Evolutionary conservation across 2,888 invertebrate genomes (phyloP).

Genomic region (Acleris emargana): DNA sequence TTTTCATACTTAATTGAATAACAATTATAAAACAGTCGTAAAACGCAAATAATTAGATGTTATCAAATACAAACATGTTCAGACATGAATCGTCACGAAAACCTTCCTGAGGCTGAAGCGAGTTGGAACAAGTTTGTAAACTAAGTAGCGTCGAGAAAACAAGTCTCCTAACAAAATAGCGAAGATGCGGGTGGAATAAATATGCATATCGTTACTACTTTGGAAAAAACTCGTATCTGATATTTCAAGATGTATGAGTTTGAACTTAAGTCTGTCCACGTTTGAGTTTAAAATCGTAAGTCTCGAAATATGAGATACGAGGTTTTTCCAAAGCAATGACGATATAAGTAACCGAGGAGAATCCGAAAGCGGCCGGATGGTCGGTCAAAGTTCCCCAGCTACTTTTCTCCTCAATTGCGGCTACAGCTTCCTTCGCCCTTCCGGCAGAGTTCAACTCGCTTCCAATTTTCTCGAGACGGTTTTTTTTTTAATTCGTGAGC

Average conservation of each 20-base stretch:
- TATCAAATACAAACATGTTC: neutral
- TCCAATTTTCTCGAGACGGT: slow-evolving; percentile 45
- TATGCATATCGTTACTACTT: slow-evolving; percentile 18
- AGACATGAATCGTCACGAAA: neutral
- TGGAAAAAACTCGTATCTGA: too few species aligned
- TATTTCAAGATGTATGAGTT: too few species aligned
- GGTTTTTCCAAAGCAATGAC: too few species aligned
- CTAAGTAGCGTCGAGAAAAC: slow-evolving; percentile 26
- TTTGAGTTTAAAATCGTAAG: too few species aligned
- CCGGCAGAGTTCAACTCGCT: slow-evolving; percentile 58
- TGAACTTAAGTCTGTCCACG: too few species aligned
- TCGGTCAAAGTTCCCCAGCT: slow-evolving; percentile 66
- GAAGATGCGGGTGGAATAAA: slow-evolving; percentile 33
- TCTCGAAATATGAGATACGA: too few species aligned
- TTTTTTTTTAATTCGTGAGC: slow-evolving; percentile 31
- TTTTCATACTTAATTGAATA: too few species aligned
- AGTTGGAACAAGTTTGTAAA: slow-evolving; percentile 17
- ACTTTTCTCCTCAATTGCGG: slow-evolving; percentile 73
- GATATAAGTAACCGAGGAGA: slow-evolving; percentile 18
- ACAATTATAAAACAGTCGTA: too few species aligned
- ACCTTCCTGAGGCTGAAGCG: neutral
- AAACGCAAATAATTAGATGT: too few species aligned
- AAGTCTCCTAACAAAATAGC: slow-evolving; percentile 30
- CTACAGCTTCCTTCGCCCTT: slow-evolving; percentile 61
- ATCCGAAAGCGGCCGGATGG: slow-evolving; percentile 48